Evolutionary conservation across 1,140 invertebrate genomes (phyloP).

Genomic region (Drosophila obscura): DNA sequence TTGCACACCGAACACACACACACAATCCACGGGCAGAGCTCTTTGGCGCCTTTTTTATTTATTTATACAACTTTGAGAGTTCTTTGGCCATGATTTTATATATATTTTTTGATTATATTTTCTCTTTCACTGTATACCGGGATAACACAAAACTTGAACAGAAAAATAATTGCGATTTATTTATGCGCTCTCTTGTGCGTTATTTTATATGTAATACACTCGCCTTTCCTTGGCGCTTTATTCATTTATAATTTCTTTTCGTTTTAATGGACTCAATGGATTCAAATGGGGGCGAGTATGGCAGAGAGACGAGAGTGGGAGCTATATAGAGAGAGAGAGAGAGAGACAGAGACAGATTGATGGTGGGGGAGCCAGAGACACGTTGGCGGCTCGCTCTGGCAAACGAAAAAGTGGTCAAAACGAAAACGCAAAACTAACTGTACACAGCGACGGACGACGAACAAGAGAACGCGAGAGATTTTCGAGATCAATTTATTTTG

Average conservation of each 20-base stretch:
- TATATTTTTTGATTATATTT: slow-evolving; percentile 17
- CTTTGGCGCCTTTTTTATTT: slow-evolving; percentile 40
- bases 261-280: slow-evolving; percentile 17
- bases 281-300: not conserved
- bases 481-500: slow-evolving; percentile 6
- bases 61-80: slow-evolving; percentile 2
- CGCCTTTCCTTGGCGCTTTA: slow-evolving; percentile 1
- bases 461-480: slow-evolving; percentile 2
- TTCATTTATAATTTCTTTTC: slow-evolving; percentile 31
- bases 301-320: slow-evolving; percentile 7
- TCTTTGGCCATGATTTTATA: slow-evolving; percentile 7
- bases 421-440: slow-evolving; percentile 52
- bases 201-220: slow-evolving; percentile 27
- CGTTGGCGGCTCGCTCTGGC: slow-evolving; percentile 41
- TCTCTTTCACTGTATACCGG: slow-evolving; percentile 31
- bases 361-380: slow-evolving; percentile 29
- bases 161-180: slow-evolving; percentile 32
- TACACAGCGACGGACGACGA: slow-evolving; percentile 44
- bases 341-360: slow-evolving; percentile 18
- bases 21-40: slow-evolving; percentile 2
- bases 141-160: slow-evolving; percentile 34
- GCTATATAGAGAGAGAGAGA: slow-evolving; percentile 3
- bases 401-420: slow-evolving; percentile 62
- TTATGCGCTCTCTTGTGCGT: slow-evolving; percentile 13
- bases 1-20: not conserved